These are phyloP conservation scores for Drosophila pachea DNA, from an alignment of 1,140 invertebrate species.

Conservation along the genomic window DNA sequence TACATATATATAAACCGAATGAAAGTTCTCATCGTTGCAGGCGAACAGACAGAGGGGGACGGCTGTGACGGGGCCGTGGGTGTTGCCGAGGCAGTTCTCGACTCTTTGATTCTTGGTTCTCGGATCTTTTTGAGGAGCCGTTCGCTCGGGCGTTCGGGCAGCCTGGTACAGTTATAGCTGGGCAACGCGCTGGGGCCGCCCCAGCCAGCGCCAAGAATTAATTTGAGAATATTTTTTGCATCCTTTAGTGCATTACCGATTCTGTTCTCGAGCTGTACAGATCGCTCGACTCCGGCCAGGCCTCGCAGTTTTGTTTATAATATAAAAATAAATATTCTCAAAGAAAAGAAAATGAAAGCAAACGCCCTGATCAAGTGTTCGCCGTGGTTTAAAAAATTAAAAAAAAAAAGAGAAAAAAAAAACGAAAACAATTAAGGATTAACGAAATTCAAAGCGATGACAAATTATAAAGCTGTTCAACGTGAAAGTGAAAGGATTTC, in stretches of 20 bases:
- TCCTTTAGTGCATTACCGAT: constrained; percentile 78
- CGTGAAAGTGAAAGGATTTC: constrained; percentile 27
- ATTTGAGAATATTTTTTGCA: constrained; percentile 78
- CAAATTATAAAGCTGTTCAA: constrained; percentile 8
- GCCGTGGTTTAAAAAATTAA: constrained; percentile 5
- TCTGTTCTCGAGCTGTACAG: constrained; percentile 75
- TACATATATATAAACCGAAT: constrained; percentile 49
- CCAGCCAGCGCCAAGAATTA: constrained; percentile 39
- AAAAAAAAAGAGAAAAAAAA: background rate
- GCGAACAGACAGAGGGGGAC: constrained; percentile 6
- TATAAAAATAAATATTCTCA: constrained; percentile 13
- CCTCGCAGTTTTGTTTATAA: constrained; percentile 50
- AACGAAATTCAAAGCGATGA: too few relatives aligned
- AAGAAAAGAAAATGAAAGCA: constrained; percentile 20
- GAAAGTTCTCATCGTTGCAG: constrained; percentile 54
- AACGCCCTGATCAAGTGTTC: constrained; percentile 31
- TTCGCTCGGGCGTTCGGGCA: constrained; percentile 24
- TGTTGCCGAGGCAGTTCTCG: constrained; percentile 20
- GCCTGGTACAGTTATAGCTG: constrained; percentile 58
- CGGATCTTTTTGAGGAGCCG: constrained; percentile 33
- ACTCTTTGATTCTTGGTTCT: constrained; percentile 19
- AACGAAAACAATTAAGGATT: background rate
- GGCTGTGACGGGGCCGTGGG: background rate
- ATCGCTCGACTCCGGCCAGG: constrained; percentile 63
- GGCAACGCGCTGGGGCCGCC: constrained; percentile 29